A percentile compares a stretch with the other conserved stretches of the same genome.
Evolutionary conservation across 2,888 invertebrate genomes (phyloP).

Genomic region (Uloborus plumipes): DNA sequence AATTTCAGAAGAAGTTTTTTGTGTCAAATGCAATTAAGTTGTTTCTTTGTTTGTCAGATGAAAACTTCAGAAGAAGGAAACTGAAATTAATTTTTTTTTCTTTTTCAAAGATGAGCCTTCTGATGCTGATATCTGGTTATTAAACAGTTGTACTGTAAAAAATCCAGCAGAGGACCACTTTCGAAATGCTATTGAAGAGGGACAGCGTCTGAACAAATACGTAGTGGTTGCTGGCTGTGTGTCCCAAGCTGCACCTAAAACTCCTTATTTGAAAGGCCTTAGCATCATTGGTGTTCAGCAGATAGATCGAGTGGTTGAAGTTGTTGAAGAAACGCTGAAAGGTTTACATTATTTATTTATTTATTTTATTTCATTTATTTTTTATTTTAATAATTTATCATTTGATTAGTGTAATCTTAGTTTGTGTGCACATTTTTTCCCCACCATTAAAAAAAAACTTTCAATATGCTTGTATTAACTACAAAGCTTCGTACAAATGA

Average conservation of each 20-base stretch:
- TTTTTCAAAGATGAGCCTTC: slow-evolving; percentile 79
- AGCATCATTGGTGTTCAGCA: slow-evolving; percentile 99
- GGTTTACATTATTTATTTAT: slow-evolving; percentile 75
- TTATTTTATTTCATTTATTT: not conserved
- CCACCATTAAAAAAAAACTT: not conserved
- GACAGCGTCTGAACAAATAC: slow-evolving; percentile 81
- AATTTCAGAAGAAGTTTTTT: too few species aligned
- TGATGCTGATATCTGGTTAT: slow-evolving; percentile 90
- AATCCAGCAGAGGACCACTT: slow-evolving; percentile 97
- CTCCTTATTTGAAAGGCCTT: slow-evolving; percentile 78
- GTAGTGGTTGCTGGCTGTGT: slow-evolving; percentile 98
- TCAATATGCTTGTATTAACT: too few species aligned
- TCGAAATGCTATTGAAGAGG: slow-evolving; percentile 84
- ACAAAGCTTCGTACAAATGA: too few species aligned
- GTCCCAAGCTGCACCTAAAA: slow-evolving; percentile 82
- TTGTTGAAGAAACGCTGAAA: slow-evolving; percentile 97
- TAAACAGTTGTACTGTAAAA: slow-evolving; percentile 98
- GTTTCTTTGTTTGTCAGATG: too few species aligned
- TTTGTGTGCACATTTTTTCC: not conserved
- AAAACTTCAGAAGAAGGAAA: too few species aligned
- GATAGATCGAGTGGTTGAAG: slow-evolving; percentile 96
- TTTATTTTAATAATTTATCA: not conserved
- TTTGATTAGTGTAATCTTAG: not conserved
- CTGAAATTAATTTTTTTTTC: not conserved
- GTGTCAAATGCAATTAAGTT: too few species aligned